Conservation (phyloP, 2,888 invertebrate genomes). For the Spodoptera picta region DNA sequence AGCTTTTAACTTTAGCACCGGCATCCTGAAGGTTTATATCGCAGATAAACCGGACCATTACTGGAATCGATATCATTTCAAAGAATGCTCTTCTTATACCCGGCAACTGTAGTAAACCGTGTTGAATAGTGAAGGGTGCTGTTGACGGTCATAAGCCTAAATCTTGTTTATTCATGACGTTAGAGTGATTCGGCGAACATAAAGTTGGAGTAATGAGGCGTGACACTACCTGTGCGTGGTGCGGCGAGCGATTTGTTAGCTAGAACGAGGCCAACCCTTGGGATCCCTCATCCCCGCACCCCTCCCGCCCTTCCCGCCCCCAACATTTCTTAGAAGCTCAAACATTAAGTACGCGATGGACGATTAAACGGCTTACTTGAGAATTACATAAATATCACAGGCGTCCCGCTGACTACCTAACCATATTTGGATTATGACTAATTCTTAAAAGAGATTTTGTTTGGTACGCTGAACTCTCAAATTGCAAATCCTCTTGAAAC, state of each 20-base stretch:
- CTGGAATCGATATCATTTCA: constrained; percentile 9
- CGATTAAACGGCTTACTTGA: constrained; percentile 79
- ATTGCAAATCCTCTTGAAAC: constrained; percentile 48
- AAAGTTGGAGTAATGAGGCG: constrained; percentile 80
- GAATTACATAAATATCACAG: constrained; percentile 77
- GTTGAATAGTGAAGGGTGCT: constrained; percentile 46
- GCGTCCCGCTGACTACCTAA: constrained; percentile 66
- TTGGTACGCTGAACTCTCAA: constrained; percentile 55
- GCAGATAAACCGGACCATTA: constrained; percentile 10
- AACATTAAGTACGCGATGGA: constrained; percentile 78
- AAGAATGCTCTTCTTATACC: constrained; percentile 14
- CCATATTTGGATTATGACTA: constrained; percentile 69
- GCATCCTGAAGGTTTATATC: constrained; percentile 11
- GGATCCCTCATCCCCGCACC: constrained; percentile 52
- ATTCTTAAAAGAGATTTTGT: constrained; percentile 68
- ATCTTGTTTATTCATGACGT: constrained; percentile 76
- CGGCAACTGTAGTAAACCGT: constrained; percentile 5
- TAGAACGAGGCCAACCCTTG: constrained; percentile 69
- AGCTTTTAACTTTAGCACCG: constrained; percentile 24
- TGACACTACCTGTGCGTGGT: constrained; percentile 80
- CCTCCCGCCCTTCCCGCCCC: constrained; percentile 50
- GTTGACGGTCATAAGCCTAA: constrained; percentile 61
- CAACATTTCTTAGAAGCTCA: constrained; percentile 67
- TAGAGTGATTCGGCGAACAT: constrained; percentile 78
- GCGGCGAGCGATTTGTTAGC: constrained; percentile 75